Base-by-base conservation (phyloP, 2,113 vertebrate species). In the Hippoglossus stenolepis region DNA sequence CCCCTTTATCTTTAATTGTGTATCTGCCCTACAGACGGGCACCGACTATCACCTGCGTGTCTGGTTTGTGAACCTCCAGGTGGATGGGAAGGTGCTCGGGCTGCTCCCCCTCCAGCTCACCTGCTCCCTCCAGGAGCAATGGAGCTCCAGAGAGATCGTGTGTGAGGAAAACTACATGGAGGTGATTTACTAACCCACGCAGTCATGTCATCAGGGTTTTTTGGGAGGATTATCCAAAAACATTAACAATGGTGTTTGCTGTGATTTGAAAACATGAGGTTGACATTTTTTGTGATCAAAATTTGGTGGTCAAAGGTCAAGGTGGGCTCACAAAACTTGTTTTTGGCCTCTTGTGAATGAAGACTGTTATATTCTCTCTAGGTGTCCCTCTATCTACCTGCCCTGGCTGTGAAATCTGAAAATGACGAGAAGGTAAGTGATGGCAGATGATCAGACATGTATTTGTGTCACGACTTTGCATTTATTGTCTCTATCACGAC, bases 131-230 rank as follows among this genome's bases (percentile, higher is more conserved):
- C 35, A 2, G 57, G 82, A 49, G 3, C 63, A 0, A 4, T 86
- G 87, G 90, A 73, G 68, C 49, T 3, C 65, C 43, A 79, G 87
- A 43, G 89, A 91, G 69, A 73, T 90, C 0, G 7, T 80, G 60
- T 92, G 87, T 76, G 90, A 92, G 62, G 89, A 87, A 40, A 92
- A 88, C 80, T 91, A 92, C 70, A 90, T 92, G 89, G 90, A 91
- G 86, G 90, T 90, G 68, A 80, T 15, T 31, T 6, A 7, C 31
- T 31, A 31, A 31, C 31, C 5, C 31, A 31, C 6, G 6, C 31
- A 31, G 31, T 31, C 31, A 31, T 31, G 31, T 31, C 6, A 31
- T 31, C 31, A 7, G 31, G 31, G 5, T 31, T 5, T 31, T 31
- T 31, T 31, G 5, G 28, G 5, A 31, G 31, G 31, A 31, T 31